Base-by-base conservation (phyloP, 2,888 invertebrate species). In the Epinotia bilunana region DNA sequence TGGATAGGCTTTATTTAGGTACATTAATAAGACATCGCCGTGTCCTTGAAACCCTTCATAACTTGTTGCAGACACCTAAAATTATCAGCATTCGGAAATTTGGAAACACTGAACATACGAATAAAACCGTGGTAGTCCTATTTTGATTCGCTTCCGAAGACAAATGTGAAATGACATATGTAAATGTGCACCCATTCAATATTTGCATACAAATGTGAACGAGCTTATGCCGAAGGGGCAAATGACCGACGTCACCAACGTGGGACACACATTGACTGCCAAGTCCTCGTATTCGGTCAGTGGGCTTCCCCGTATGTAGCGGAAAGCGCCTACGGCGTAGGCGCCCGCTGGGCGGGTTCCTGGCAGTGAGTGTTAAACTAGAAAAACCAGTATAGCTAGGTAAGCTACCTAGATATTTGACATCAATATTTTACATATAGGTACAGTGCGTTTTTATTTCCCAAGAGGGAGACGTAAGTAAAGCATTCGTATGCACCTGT, bases 1-100 rank as follows among this genome's bases (percentile, higher is more conserved):
- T 57, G 33, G 65, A 74, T 60, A 74, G 57, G 74, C 70, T 70
- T 64, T 67, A 72, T 71, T 71, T 72, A 53, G 53, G 53, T 53
- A 55, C 20, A 20, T 39, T 63, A 58, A 55, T 60, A 46, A 23
- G 65, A 67, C 53, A 60, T 55, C 49, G 33, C 43, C 11, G 53
- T 23, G 68, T 18, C 61, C 61, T 13, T 28, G 18, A 53, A 33
- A 57, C 53, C 68, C 46, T 69, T 57, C 13, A 62, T 57, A 12
- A 53, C 28, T 65, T 53, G 33, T 18, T 65, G 53, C n/a, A n/a
- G 6, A 53, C 53, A 49, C 53, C n/a, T 23, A 65, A 53, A 33
- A 53, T 53, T 55, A 18, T 65, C 33, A 18, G 53, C 12, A 69
- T 58, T 46, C 43, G 58, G 20, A 28, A 60, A 60, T 46, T 57